Evolutionary conservation across 2,797 vertebrate species (phyloP).

Genomic region (Podarcis lilfordi): DNA sequence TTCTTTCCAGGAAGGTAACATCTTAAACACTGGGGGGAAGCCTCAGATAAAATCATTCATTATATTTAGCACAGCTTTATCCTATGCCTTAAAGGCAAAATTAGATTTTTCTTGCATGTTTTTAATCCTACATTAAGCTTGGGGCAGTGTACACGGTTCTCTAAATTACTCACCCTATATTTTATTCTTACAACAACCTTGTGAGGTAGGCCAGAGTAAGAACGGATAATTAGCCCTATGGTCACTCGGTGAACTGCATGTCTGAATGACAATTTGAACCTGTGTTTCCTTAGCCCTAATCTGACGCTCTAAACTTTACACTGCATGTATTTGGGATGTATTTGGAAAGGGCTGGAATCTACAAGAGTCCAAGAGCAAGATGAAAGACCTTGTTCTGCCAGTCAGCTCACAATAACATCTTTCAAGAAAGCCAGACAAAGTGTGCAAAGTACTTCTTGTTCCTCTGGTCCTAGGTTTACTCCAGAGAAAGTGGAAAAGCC

Average conservation of each 20-base stretch:
- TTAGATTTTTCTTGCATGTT: neutral
- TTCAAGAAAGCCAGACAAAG: neutral
- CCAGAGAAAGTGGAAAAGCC: neutral
- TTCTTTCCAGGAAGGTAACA: neutral
- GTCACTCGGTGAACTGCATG: neutral
- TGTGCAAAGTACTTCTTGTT: neutral
- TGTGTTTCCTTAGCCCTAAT: neutral
- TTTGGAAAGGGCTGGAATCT: neutral
- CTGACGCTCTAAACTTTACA: neutral
- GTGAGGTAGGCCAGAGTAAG: too few relatives aligned
- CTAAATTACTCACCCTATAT: neutral
- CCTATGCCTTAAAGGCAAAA: neutral
- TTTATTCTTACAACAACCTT: neutral
- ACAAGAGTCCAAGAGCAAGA: neutral
- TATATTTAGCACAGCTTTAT: neutral
- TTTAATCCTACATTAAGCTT: neutral
- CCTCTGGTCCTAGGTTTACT: neutral
- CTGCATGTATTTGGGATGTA: neutral
- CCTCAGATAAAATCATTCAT: neutral
- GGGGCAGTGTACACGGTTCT: too few relatives aligned
- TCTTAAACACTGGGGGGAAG: neutral
- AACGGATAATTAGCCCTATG: neutral
- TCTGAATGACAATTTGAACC: neutral
- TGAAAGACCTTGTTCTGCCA: neutral
- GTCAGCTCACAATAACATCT: neutral